These are phyloP conservation scores for Zaprionus vittiger DNA, from an alignment of 1,140 invertebrate species.

Conservation along the genomic window DNA sequence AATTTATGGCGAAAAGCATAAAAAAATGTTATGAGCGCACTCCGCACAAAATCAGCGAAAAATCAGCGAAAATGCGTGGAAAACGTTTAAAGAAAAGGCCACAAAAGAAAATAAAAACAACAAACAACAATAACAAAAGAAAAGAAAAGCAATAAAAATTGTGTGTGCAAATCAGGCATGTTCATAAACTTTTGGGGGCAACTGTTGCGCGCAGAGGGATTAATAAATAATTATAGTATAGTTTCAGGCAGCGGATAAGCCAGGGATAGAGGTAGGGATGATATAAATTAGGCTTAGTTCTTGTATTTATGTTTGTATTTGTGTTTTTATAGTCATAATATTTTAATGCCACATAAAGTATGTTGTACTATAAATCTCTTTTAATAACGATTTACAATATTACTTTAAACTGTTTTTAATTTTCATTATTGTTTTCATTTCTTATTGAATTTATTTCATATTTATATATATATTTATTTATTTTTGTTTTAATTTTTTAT, in stretches of 20 bases:
- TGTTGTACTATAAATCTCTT: too few relatives aligned
- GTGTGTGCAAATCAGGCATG: neutral
- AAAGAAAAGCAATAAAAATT: neutral
- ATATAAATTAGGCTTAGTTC: too few relatives aligned
- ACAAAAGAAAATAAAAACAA: neutral
- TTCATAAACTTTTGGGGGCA: neutral
- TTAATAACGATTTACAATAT: too few relatives aligned
- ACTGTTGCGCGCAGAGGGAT: neutral
- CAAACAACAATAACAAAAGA: neutral
- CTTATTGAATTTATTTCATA: too few relatives aligned
- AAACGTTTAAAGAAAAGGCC: neutral
- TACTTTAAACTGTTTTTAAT: too few relatives aligned
- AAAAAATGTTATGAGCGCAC: neutral
- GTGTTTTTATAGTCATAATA: too few relatives aligned
- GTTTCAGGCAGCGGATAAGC: neutral
- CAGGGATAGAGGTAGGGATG: too few relatives aligned
- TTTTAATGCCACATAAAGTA: too few relatives aligned
- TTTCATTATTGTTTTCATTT: too few relatives aligned
- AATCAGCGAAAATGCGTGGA: neutral
- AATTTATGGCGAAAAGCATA: constrained; percentile 1
- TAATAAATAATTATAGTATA: neutral
- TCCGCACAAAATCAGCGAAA: neutral
- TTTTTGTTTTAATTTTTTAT: neutral
- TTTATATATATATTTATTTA: neutral
- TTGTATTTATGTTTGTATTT: too few relatives aligned